Conservation (phyloP, 2,797 vertebrate genomes). For the Mormyrops attenuatus region DNA sequence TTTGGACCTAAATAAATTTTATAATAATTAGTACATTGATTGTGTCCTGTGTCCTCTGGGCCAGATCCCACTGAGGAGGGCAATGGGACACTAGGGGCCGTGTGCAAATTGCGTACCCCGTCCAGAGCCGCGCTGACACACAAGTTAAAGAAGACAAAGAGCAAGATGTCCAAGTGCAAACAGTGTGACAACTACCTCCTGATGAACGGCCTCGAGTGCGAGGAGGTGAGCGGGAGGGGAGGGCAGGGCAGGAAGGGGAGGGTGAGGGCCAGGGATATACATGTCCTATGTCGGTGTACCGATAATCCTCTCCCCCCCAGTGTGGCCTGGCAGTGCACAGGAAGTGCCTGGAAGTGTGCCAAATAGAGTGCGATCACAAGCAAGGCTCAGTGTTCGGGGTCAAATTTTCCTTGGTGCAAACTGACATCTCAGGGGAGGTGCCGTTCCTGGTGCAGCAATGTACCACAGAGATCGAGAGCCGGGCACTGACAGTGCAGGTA, state of each 20-base stretch:
- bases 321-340: slow-evolving; percentile 82
- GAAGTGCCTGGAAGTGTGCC: slow-evolving; percentile 82
- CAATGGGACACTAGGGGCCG: slow-evolving; percentile 35
- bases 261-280: neutral
- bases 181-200: slow-evolving; percentile 89
- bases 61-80: slow-evolving; percentile 54
- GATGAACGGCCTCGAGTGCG: slow-evolving; percentile 81
- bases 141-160: slow-evolving; percentile 72
- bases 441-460: slow-evolving; percentile 79
- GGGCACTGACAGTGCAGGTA: slow-evolving; percentile 80
- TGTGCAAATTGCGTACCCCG: slow-evolving; percentile 54
- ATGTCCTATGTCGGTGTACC: neutral
- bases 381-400: slow-evolving; percentile 74
- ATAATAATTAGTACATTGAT: neutral
- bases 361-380: slow-evolving; percentile 74
- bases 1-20: neutral
- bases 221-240: slow-evolving; percentile 70
- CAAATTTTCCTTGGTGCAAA: slow-evolving; percentile 65
- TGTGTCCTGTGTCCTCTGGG: slow-evolving; percentile 40
- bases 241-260: neutral
- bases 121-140: slow-evolving; percentile 78
- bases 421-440: slow-evolving; percentile 65
- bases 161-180: slow-evolving; percentile 81
- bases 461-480: slow-evolving; percentile 79
- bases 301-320: slow-evolving; percentile 47